Evolutionary conservation across 2,113 vertebrate genomes (phyloP), one percentile per base, ranked within the genome.

Genomic region (Toxotes chatareus): DNA sequence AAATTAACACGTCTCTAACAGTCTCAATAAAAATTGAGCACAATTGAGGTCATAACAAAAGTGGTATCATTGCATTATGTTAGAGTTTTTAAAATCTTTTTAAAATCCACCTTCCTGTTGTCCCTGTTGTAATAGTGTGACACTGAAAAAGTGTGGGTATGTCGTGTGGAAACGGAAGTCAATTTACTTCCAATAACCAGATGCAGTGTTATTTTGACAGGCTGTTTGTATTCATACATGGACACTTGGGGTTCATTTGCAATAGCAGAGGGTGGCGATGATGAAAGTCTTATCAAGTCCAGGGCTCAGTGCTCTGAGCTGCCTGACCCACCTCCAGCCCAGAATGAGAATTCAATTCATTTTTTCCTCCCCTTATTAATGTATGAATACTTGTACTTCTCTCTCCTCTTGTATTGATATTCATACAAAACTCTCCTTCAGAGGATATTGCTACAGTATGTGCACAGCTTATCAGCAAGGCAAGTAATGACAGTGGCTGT

Each of bases 211-310:
- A 65, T 88, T 88, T 79, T 80, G 70, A 76, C 76, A 68, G 67
- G 31, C 17, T 87, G 71, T 90, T 86, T 82, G 63, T 82, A 80
- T 88, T 92, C 80, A 60, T 84, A 62, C 49, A 56, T 66, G 60
- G 82, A 60, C 74, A 83, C 74, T 69, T 13, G 9, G 66, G 80
- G 51, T 81, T 79, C 47, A 87, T 85, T 87, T 84, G 82, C 49
- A 85, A 14, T 63, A 42, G 73, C 10, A 27, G 69, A 79, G 32
- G 55, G 40, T n/a, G 23, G 38, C 17, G 36, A 56, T 86, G 84
- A 83, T 83, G 83, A 89, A 90, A 84, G 82, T 63, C 82, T 87
- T 87, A 88, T 89, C 75, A 74, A 82, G 72, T 82, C 77, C 61
- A 36, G 70, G 70, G 73, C 69, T 76, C 36, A 49, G 68, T 77